Evolutionary conservation across 1,140 invertebrate species (phyloP).

Genomic region (Physella acuta): DNA sequence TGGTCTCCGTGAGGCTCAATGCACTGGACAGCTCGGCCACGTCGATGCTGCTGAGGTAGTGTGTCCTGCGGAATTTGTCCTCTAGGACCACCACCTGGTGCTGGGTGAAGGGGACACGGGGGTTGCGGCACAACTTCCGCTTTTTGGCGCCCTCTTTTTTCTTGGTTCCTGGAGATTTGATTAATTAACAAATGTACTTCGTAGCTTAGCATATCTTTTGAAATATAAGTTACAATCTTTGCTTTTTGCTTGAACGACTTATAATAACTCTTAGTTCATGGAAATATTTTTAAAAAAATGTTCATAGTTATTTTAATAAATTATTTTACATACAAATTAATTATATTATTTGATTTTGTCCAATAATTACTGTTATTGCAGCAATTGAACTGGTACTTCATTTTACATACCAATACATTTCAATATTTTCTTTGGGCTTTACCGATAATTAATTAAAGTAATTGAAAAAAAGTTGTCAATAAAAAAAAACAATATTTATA

Average conservation of each 20-base stretch:
- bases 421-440: too few relatives aligned
- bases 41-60: conserved; percentile 67
- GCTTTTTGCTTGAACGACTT: not conserved
- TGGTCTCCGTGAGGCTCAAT: conserved; percentile 67
- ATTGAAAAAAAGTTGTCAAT: too few relatives aligned
- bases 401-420: too few relatives aligned
- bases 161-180: conserved; percentile 45
- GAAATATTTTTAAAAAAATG: not conserved
- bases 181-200: not conserved
- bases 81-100: conserved; percentile 66
- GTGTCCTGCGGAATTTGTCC: conserved; percentile 65
- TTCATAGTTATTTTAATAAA: not conserved
- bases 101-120: conserved; percentile 69
- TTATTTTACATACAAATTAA: not conserved
- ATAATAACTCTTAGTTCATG: not conserved
- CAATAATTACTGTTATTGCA: too few relatives aligned
- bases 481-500: too few relatives aligned
- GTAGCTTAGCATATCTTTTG: not conserved
- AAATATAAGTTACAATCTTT: not conserved
- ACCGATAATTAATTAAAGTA: too few relatives aligned
- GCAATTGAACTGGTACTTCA: too few relatives aligned
- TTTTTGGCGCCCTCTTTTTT: conserved; percentile 58
- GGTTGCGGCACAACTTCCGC: conserved; percentile 64
- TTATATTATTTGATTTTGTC: not conserved
- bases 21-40: conserved; percentile 64